phyloP scores from a whole-genome alignment of 1,140 invertebrate genomes.

The Bicyclus anynana region DNA sequence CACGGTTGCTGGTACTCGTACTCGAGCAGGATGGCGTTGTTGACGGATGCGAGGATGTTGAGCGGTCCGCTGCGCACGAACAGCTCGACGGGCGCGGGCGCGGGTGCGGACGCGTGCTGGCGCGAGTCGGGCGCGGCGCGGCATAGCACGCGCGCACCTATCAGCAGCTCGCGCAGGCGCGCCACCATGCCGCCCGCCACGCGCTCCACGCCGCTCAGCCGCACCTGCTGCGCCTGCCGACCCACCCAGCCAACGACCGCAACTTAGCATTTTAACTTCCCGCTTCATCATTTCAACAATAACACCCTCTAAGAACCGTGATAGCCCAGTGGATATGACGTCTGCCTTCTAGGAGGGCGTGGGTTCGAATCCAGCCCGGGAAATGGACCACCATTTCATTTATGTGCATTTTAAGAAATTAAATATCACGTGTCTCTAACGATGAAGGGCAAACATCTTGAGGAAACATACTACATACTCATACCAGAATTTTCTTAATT shows the following conservation, averaged over 20 bases:
- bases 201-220: conserved; percentile 70
- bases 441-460: too few species aligned
- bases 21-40: conserved; percentile 78
- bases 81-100: conserved; percentile 77
- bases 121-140: conserved; percentile 54
- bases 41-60: conserved; percentile 80
- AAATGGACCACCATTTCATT: too few species aligned
- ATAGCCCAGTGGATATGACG: too few species aligned
- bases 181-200: conserved; percentile 59
- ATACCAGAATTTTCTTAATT: too few species aligned
- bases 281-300: too few species aligned
- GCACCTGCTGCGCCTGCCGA: conserved; percentile 75
- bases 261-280: neutral
- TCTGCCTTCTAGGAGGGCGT: too few species aligned
- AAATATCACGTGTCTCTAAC: too few species aligned
- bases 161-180: conserved; percentile 70
- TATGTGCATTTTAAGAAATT: too few species aligned
- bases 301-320: too few species aligned
- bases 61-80: conserved; percentile 78
- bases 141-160: conserved; percentile 63
- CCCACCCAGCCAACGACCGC: neutral
- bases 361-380: too few species aligned
- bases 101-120: conserved; percentile 51
- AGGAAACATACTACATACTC: too few species aligned
- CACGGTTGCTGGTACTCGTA: conserved; percentile 53